phyloP scores from a whole-genome alignment of 2,888 invertebrate species.

The Steromphala cineraria region DNA sequence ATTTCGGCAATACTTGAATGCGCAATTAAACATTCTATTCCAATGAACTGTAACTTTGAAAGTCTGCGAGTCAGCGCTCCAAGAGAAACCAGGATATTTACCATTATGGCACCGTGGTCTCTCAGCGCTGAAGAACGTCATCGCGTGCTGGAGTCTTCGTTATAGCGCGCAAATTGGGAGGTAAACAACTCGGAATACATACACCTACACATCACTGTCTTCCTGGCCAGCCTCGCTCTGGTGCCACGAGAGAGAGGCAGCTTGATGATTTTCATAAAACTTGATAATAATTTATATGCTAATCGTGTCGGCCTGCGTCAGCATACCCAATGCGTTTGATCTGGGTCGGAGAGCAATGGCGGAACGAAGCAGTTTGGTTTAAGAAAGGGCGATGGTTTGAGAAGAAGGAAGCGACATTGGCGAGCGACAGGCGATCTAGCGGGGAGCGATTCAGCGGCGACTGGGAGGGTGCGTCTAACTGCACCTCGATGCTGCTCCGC shows the following conservation, averaged over 20 bases:
- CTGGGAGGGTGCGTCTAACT: constrained; percentile 23
- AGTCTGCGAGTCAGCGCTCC: too few relatives aligned
- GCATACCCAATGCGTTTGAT: constrained; percentile 1
- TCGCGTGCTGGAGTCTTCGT: neutral
- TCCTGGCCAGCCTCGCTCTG: neutral
- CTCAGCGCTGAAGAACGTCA: too few relatives aligned
- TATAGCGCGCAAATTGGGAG: neutral
- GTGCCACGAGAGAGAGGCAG: neutral
- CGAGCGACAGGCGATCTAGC: constrained; percentile 24
- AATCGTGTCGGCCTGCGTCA: neutral
- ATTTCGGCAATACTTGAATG: too few relatives aligned
- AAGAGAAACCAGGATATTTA: too few relatives aligned
- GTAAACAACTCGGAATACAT: neutral
- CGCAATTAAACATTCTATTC: too few relatives aligned
- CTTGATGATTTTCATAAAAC: constrained; percentile 13
- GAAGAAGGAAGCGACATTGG: constrained; percentile 2
- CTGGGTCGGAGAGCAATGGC: neutral
- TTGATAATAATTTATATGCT: constrained; percentile 17
- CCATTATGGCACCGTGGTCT: too few relatives aligned
- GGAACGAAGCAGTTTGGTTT: constrained; percentile 9
- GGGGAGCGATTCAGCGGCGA: constrained; percentile 25
- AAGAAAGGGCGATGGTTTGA: neutral
- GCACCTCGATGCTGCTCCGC: constrained; percentile 59
- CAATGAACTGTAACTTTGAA: too few relatives aligned
- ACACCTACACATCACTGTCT: neutral